Evolutionary conservation across 1,140 invertebrate species (phyloP), one percentile per base, ranked within the genome.

Genomic region (Atta texana): DNA sequence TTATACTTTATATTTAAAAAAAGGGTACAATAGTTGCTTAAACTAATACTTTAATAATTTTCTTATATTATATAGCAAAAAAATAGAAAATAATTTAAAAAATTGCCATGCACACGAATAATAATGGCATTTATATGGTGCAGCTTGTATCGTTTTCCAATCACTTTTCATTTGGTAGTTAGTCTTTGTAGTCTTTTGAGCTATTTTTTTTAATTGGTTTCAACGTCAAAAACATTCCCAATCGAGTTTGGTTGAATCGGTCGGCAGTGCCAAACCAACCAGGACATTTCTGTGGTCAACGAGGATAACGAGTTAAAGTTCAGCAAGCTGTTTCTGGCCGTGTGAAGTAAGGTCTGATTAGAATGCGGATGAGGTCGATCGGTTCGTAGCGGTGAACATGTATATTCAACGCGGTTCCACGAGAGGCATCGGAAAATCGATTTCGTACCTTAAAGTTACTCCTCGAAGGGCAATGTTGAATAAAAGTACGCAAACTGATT

Each of bases 361-460:
- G 91, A 92, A 92, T 92, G 82, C 86, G 89, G 91, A 92, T 88
- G 91, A 91, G 90, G 89, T 91, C 87, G 78, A 92, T 91, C 90
- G 82, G 80, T 66, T 69, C 80, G 85, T 80, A 74, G 87, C 51
- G 68, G 81, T 68, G 88, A 88, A 86, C 87, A 91, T 91, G 90
- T 91, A 91, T 91, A 91, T 91, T 91, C 90, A 91, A 91, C 86
- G 84, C 57, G 81, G 78, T 86, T 81, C 88, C 69, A 85, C 82
- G 64, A 87, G 90, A 77, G 71, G 53, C 82, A 77, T 80, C 49
- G 84, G 68, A 82, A 82, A 91, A 91, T 91, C 90, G 90, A 91
- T 91, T 91, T 87, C 63, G 49, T 87, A 78, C 81, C 87, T 89
- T 89, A 72, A 88, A 91, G 80, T 59, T 24, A 51, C 49, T 61